These are phyloP conservation scores for Clamator glandarius DNA, from an alignment of 2,797 vertebrate species.

Conservation along the genomic window DNA sequence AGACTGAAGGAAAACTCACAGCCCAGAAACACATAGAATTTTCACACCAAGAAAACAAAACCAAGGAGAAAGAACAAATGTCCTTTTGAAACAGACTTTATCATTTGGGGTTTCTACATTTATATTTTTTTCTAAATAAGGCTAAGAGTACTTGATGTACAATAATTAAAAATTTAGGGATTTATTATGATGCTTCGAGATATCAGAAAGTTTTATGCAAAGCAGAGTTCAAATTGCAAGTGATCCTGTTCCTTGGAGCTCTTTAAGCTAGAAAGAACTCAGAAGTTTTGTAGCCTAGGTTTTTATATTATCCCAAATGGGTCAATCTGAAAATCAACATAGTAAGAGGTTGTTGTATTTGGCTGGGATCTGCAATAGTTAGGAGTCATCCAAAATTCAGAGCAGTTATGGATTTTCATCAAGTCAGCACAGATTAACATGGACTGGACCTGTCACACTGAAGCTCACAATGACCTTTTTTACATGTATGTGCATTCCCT, in stretches of 20 bases:
- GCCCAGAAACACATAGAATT: not conserved
- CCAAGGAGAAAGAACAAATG: not conserved
- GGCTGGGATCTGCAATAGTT: slow-evolving; percentile 42
- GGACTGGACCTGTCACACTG: slow-evolving; percentile 19
- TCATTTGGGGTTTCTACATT: not conserved
- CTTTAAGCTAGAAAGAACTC: not conserved
- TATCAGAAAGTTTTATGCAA: not conserved
- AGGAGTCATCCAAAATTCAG: not conserved
- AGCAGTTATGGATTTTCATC: slow-evolving; percentile 39
- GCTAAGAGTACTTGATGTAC: not conserved
- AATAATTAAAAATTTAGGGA: not conserved
- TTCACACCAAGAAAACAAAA: not conserved
- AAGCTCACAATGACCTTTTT: slow-evolving; percentile 28
- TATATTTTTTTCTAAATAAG: not conserved
- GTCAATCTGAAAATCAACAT: not conserved
- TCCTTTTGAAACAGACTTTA: not conserved
- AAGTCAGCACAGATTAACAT: not conserved
- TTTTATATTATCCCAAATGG: slow-evolving; percentile 38
- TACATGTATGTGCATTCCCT: not conserved
- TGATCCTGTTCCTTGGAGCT: not conserved
- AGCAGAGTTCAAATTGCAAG: not conserved
- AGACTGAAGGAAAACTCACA: not conserved
- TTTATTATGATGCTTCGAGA: not conserved
- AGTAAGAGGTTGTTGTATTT: slow-evolving; percentile 38
- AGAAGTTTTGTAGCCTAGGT: not conserved